Conservation (phyloP, 2,797 vertebrate genomes). For the Protonibea diacanthus region DNA sequence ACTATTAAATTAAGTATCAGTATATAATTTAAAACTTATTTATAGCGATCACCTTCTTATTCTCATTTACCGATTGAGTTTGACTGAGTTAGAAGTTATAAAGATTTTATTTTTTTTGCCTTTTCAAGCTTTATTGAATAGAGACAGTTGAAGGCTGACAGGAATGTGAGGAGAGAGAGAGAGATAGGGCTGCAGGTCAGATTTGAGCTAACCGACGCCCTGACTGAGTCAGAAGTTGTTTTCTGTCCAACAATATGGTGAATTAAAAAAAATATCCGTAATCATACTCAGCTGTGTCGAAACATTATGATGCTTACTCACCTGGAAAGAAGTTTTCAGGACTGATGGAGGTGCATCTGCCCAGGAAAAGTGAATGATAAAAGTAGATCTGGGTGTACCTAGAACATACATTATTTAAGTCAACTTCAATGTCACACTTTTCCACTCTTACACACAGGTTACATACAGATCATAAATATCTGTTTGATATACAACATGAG, state of each 20-base stretch:
- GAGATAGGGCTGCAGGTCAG: too few species aligned
- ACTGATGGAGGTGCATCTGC: slow-evolving; percentile 75
- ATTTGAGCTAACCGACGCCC: too few species aligned
- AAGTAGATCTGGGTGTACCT: slow-evolving; percentile 65
- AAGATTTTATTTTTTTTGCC: too few species aligned
- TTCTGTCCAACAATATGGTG: background rate
- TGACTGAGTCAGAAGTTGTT: background rate
- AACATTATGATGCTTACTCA: slow-evolving; percentile 43
- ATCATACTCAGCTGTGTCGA: background rate
- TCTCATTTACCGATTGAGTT: background rate
- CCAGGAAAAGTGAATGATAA: slow-evolving; percentile 61
- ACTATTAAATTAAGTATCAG: too few species aligned
- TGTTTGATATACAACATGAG: background rate
- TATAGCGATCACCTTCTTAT: background rate
- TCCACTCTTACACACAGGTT: background rate
- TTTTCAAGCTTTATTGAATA: too few species aligned
- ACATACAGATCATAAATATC: background rate
- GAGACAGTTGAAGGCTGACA: too few species aligned
- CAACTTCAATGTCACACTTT: slow-evolving; percentile 5
- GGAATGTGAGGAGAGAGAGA: too few species aligned
- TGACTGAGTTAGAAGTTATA: background rate
- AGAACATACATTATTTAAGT: slow-evolving; percentile 32
- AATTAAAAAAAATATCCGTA: background rate
- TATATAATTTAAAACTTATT: too few species aligned
- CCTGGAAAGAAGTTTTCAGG: slow-evolving; percentile 53